Conservation (phyloP, 2,888 invertebrate species). For the Azorinus chamasolen region DNA sequence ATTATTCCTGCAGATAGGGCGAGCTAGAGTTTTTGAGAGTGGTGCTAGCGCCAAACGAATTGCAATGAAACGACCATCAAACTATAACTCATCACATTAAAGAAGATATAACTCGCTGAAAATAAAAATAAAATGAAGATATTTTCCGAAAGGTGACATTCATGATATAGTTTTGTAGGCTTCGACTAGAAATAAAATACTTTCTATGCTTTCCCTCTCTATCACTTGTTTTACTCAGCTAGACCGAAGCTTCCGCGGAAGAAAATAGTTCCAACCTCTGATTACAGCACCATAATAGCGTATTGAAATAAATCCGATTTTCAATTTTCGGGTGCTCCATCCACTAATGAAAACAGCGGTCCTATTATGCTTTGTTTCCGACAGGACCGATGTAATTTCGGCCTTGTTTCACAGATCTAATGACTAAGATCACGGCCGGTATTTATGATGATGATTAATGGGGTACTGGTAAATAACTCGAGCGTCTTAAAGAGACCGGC, state of each 20-base stretch:
- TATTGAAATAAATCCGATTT: conserved; percentile 10
- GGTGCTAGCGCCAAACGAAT: conserved; percentile 1
- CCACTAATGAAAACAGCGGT: conserved; percentile 29
- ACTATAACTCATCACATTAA: conserved; percentile 8
- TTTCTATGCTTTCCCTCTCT: background rate
- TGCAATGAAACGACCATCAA: conserved; percentile 5
- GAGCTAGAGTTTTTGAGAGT: background rate
- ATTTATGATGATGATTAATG: conserved; percentile 13
- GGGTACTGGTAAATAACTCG: conserved; percentile 7
- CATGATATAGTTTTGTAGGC: conserved; percentile 32
- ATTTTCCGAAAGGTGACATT: conserved; percentile 28
- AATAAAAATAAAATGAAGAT: conserved; percentile 45
- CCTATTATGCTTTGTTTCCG: conserved; percentile 26
- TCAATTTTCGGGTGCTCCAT: conserved; percentile 21
- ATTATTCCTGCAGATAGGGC: conserved; percentile 4
- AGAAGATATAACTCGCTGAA: conserved; percentile 3
- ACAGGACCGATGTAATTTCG: conserved; percentile 15
- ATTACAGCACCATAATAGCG: conserved; percentile 7
- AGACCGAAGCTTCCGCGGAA: background rate
- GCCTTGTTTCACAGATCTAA: conserved; percentile 14
- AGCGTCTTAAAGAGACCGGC: background rate
- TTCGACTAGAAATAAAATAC: conserved; percentile 35
- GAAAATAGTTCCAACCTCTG: conserved; percentile 5
- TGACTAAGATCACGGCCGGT: background rate
- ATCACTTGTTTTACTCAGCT: no score